phyloP scores from a whole-genome alignment of 2,888 invertebrate genomes.

The Sinotaia quadrata region DNA sequence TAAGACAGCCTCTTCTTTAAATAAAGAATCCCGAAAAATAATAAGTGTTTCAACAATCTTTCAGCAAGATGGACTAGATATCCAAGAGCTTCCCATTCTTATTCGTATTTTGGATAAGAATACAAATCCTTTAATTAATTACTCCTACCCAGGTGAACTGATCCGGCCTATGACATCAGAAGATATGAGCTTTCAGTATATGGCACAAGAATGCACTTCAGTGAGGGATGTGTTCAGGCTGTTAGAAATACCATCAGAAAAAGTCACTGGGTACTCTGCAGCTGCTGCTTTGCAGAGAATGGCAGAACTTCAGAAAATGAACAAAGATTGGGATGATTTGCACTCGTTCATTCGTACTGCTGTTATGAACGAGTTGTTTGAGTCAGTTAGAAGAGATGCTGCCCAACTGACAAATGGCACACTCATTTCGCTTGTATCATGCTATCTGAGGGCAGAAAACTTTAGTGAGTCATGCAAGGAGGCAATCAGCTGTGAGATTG shows the following conservation, averaged over 20 bases:
- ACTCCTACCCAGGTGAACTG: conserved; percentile 37
- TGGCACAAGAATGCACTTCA: conserved; percentile 46
- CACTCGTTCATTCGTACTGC: conserved; percentile 72
- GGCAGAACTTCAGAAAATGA: conserved; percentile 44
- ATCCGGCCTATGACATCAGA: conserved; percentile 42
- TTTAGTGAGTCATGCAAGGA: conserved; percentile 41
- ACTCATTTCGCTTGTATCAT: conserved; percentile 45
- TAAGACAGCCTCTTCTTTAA: too few relatives aligned
- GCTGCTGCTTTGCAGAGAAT: conserved; percentile 53
- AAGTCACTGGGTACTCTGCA: conserved; percentile 71
- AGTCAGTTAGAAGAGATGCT: conserved; percentile 69
- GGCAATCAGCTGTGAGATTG: conserved; percentile 78
- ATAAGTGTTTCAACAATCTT: conserved; percentile 77
- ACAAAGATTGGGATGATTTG: conserved; percentile 53
- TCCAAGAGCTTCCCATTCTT: conserved; percentile 80
- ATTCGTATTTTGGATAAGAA: conserved; percentile 73
- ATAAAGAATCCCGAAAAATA: too few relatives aligned
- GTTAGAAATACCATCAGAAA: conserved; percentile 74
- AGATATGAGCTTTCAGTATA: conserved; percentile 45
- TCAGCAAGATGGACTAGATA: conserved; percentile 80
- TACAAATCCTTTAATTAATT: conserved; percentile 42
- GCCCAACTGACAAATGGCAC: conserved; percentile 41
- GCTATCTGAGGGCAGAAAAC: conserved; percentile 43
- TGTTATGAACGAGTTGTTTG: conserved; percentile 74
- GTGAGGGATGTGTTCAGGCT: conserved; percentile 69